Evolutionary conservation across 1,140 invertebrate species (phyloP).

Genomic region (Pogonomyrmex barbatus): DNA sequence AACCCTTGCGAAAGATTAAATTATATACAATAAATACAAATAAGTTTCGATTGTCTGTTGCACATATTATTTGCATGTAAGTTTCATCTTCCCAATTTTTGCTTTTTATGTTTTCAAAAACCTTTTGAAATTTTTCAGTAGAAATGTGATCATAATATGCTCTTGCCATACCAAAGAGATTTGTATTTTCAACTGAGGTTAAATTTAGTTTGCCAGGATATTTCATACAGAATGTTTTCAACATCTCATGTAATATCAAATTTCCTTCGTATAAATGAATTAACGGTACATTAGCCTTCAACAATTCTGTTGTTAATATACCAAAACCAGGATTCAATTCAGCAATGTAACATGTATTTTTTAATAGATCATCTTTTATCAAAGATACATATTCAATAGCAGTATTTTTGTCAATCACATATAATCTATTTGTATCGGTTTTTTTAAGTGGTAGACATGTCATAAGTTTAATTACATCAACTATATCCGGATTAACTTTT

Average conservation of each 20-base stretch:
- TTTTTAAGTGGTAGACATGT: background rate
- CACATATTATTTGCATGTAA: slow-evolving; percentile 72
- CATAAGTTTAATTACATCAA: background rate
- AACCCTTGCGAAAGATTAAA: slow-evolving; percentile 62
- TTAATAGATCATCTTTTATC: slow-evolving; percentile 71
- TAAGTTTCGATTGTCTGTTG: background rate
- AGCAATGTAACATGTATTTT: slow-evolving; percentile 63
- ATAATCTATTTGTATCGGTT: background rate
- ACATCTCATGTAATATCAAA: background rate
- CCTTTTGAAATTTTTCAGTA: background rate
- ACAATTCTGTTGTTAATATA: slow-evolving; percentile 76
- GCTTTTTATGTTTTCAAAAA: slow-evolving; percentile 51
- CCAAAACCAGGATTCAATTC: slow-evolving; percentile 80
- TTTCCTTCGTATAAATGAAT: slow-evolving; percentile 75
- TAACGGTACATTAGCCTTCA: slow-evolving; percentile 71
- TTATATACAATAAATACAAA: slow-evolving; percentile 65
- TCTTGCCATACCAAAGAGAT: slow-evolving; percentile 56
- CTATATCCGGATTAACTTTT: background rate
- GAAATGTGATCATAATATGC: background rate
- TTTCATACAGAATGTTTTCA: slow-evolving; percentile 41
- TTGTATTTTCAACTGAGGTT: background rate
- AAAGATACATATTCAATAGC: slow-evolving; percentile 67
- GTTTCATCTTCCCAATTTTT: slow-evolving; percentile 70
- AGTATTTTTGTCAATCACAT: slow-evolving; percentile 58
- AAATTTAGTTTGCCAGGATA: slow-evolving; percentile 64